Percentiles rank a stretch among this genome's conserved stretches.
Conservation (phyloP, 2,888 invertebrate genomes). For the Pecten maximus region DNA sequence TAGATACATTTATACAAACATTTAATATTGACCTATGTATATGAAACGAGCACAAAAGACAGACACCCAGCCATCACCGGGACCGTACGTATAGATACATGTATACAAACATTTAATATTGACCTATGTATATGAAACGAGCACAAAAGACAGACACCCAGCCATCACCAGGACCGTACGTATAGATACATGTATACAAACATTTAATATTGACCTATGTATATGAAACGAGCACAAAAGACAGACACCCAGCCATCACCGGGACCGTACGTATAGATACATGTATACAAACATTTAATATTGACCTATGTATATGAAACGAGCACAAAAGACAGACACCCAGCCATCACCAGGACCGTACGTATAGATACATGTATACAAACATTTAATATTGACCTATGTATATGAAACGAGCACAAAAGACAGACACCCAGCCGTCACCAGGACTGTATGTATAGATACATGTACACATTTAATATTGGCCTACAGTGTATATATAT, state of each 20-base stretch:
- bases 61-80: conserved; percentile 74
- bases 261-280: conserved; percentile 65
- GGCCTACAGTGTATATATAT: no score
- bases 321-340: conserved; percentile 83
- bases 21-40: conserved; percentile 89
- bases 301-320: conserved; percentile 84
- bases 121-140: conserved; percentile 85
- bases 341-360: conserved; percentile 74
- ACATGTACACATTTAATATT: no score
- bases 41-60: conserved; percentile 87
- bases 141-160: conserved; percentile 80
- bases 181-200: conserved; percentile 39
- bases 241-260: conserved; percentile 74
- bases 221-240: conserved; percentile 86
- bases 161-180: conserved; percentile 74
- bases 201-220: not conserved
- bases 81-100: conserved; percentile 65
- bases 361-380: conserved; percentile 50
- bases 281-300: not conserved
- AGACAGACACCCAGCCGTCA: conserved; percentile 73
- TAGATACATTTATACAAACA: not conserved
- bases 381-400: not conserved
- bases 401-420: conserved; percentile 86
- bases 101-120: not conserved
- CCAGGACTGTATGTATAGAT: conserved; percentile 69